Evolutionary conservation across 2,113 vertebrate genomes (phyloP), one percentile per base, ranked within the genome.

Genomic region (Scomber scombrus): DNA sequence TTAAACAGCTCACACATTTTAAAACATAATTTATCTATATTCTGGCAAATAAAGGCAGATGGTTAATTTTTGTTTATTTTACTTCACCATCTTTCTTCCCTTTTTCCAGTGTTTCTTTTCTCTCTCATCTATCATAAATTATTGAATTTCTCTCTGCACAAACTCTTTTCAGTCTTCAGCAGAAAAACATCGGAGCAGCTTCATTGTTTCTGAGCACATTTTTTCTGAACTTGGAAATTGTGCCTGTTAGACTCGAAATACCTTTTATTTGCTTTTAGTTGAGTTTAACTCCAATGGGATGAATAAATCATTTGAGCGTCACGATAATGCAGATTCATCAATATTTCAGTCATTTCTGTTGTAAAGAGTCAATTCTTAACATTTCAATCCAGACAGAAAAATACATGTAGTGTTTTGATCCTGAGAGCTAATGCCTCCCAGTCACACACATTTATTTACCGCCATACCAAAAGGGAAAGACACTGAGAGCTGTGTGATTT

Each of bases 181-280:
- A 45, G 12, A 8, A 43, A 50, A 76, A 66, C 13, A 31, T 46
- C 66, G 5, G 18, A 71, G 54, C 21, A 34, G 65, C 31, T 7
- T 5, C 71, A 75, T 55, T 60, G 63, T 71, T 71, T 62, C 18
- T 45, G 71, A 71, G 79, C 81, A 78, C 67, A 71, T 91, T 79
- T 81, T 80, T 79, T 73, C 43, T n/a, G 56, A 75, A 66, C 50
- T 56, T 61, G 57, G 55, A 56, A 70, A 77, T 71, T 50, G 75
- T 55, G 70, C 66, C 61, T 57, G 68, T 86, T 83, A 74, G 54
- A 85, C 75, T 61, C 75, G 75, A 60, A 89, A 87, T 84, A 82
- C 79, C 69, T 88, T 88, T 91, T 79, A 84, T 90, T 88, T 87
- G 80, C 90, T 91, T 89, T 89, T 87, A 82, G 86, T 81, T 80